Conservation (phyloP, 2,113 vertebrate species). For the Ciconia maguari region DNA sequence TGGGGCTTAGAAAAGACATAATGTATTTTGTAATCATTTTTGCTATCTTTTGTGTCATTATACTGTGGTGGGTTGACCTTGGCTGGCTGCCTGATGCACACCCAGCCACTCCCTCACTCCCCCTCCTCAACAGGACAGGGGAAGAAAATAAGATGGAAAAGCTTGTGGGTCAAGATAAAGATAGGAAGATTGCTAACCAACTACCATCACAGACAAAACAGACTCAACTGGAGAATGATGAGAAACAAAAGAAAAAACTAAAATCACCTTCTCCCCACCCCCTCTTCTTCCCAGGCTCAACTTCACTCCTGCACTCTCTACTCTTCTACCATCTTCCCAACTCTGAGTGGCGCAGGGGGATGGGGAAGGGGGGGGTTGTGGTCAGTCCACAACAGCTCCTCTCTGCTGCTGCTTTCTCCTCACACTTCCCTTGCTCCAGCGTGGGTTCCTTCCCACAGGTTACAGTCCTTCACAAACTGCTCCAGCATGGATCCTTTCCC, state of each 20-base stretch:
- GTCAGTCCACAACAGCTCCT: not conserved
- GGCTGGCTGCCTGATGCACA: not conserved
- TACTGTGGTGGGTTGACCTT: not conserved
- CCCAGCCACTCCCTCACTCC: not conserved
- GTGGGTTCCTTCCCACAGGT: not conserved
- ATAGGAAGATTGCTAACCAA: not conserved
- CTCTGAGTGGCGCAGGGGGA: not conserved
- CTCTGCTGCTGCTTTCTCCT: not conserved
- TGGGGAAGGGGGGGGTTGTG: not conserved
- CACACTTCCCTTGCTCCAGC: not conserved
- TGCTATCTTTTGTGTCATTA: not conserved
- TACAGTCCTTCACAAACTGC: not conserved
- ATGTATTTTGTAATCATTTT: not conserved
- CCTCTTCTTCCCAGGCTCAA: not conserved
- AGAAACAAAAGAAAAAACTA: not conserved
- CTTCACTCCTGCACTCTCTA: not conserved
- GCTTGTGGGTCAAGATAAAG: not conserved
- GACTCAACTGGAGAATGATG: not conserved
- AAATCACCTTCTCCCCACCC: not conserved
- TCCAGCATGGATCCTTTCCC: not conserved
- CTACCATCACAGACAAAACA: not conserved
- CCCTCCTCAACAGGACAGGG: not conserved
- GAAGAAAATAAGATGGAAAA: not conserved
- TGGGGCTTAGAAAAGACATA: not conserved
- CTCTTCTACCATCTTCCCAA: not conserved